Evolutionary conservation across 2,113 vertebrate species (phyloP).

Genomic region (Spilogale gracilis): DNA sequence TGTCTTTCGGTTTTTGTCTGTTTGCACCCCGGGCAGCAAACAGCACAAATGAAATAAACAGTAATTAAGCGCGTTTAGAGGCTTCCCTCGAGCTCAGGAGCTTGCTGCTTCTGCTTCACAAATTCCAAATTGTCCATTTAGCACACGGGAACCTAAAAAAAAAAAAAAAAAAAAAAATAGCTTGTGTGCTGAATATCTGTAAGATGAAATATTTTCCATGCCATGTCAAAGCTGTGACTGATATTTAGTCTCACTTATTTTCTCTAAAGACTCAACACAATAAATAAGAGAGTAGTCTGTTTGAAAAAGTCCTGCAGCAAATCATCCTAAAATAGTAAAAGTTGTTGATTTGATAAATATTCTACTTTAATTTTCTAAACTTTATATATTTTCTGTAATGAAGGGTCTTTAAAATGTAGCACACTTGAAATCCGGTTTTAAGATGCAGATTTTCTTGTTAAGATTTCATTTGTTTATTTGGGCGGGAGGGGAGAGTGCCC

Average conservation of each 20-base stretch:
- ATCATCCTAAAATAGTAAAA: slow-evolving; percentile 25
- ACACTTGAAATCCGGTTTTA: slow-evolving; percentile 8
- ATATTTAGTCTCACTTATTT: background rate
- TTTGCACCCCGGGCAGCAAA: background rate
- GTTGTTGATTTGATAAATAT: background rate
- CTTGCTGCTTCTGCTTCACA: background rate
- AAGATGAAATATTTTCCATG: background rate
- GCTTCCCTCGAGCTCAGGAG: background rate
- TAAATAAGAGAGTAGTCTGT: background rate
- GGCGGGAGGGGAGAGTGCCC: too few relatives aligned
- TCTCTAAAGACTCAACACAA: background rate
- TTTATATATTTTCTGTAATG: background rate
- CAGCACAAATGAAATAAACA: background rate
- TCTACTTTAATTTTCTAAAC: slow-evolving; percentile 43
- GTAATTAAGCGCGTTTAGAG: background rate
- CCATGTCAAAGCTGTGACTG: background rate
- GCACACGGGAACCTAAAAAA: background rate
- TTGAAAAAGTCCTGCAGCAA: background rate
- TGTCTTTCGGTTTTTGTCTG: background rate
- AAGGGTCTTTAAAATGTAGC: slow-evolving; percentile 17
- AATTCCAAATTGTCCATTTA: background rate
- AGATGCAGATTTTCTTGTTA: background rate
- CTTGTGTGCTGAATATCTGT: background rate
- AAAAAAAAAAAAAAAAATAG: too few relatives aligned
- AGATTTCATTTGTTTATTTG: too few relatives aligned